Evolutionary conservation across 2,888 invertebrate genomes (phyloP).

Genomic region (Trissoscelio sp.): DNA sequence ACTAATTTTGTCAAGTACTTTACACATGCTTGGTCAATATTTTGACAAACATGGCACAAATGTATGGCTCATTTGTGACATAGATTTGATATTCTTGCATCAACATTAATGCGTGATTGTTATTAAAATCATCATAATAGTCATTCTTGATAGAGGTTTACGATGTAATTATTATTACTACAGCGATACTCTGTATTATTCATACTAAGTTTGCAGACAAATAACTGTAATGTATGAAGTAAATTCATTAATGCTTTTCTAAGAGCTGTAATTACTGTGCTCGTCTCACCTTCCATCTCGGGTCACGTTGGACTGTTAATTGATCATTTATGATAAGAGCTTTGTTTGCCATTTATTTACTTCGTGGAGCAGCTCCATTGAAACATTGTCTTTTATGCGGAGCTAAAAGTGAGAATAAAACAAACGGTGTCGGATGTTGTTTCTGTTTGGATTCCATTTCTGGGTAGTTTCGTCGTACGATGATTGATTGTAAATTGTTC

Average conservation of each 20-base stretch:
- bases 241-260: slow-evolving; percentile 29
- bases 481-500: slow-evolving; percentile 39
- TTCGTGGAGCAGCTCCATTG: slow-evolving; percentile 15
- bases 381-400: slow-evolving; percentile 22
- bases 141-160: not conserved
- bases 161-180: slow-evolving; percentile 5
- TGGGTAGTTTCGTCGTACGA: slow-evolving; percentile 24
- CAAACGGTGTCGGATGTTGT: slow-evolving; percentile 7
- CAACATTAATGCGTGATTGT: slow-evolving; percentile 12
- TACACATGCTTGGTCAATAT: slow-evolving; percentile 5
- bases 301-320: slow-evolving; percentile 24
- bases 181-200: slow-evolving; percentile 1
- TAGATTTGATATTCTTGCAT: not conserved
- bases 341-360: slow-evolving; percentile 40
- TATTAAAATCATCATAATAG: slow-evolving; percentile 1
- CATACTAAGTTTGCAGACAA: not conserved
- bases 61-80: not conserved
- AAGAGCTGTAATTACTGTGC: slow-evolving; percentile 26
- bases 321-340: slow-evolving; percentile 45
- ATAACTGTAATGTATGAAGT: slow-evolving; percentile 14
- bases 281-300: slow-evolving; percentile 15
- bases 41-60: not conserved
- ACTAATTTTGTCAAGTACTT: not conserved
- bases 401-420: slow-evolving; percentile 21
- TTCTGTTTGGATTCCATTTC: slow-evolving; percentile 25